Percentiles rank a stretch among this genome's conserved stretches.
Conservation (phyloP, 2,113 vertebrate genomes). For the Theropithecus gelada region DNA sequence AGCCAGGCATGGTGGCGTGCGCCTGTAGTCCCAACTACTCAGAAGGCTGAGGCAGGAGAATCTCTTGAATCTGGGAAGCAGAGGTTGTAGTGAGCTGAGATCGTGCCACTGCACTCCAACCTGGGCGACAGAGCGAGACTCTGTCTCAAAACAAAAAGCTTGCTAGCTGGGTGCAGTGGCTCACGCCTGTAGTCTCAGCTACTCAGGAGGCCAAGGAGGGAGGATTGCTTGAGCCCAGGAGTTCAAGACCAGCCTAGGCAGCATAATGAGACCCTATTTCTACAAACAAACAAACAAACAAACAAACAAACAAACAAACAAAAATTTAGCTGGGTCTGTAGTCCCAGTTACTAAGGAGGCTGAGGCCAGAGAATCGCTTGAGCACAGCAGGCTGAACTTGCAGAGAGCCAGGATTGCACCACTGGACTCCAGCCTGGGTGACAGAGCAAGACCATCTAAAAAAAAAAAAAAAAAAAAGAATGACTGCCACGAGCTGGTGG, state of each 20-base stretch:
- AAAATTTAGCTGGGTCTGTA: not conserved
- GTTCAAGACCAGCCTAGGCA: not conserved
- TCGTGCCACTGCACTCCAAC: no score
- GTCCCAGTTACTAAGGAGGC: not conserved
- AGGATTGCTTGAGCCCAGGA: not conserved
- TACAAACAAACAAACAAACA: not conserved
- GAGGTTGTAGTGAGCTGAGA: no score
- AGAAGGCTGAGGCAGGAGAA: no score
- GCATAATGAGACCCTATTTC: not conserved
- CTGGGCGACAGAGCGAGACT: no score
- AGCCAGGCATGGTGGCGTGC: accelerated
- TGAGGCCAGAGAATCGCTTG: not conserved
- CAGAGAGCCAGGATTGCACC: not conserved
- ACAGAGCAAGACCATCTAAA: no score
- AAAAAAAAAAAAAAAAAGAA: not conserved
- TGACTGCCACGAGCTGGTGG: not conserved
- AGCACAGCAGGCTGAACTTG: not conserved
- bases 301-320: not conserved
- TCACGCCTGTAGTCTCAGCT: not conserved
- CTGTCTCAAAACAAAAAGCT: no score
- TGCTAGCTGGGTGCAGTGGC: not conserved
- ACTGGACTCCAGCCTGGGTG: not conserved
- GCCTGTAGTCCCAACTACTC: no score
- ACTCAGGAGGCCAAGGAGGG: not conserved
- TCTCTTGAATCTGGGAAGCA: no score